A percentile compares a stretch with the other conserved stretches of the same genome.
Evolutionary conservation across 2,888 invertebrate species (phyloP).

Genomic region (Globia sparganii): DNA sequence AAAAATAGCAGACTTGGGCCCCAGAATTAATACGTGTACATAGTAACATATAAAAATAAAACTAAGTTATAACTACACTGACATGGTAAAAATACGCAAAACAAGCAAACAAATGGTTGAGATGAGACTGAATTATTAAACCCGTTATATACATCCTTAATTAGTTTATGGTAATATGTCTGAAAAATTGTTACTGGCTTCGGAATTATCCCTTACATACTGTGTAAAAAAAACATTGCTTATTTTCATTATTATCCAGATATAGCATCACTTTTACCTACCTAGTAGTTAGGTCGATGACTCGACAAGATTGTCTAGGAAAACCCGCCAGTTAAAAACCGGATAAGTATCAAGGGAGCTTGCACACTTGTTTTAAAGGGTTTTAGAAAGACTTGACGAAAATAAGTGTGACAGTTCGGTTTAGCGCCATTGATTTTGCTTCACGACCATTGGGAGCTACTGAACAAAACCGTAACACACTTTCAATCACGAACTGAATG

Average conservation of each 20-base stretch:
- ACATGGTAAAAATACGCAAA: background rate
- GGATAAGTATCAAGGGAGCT: slow-evolving; percentile 1
- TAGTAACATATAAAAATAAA: no score
- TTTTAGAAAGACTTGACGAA: background rate
- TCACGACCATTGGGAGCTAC: background rate
- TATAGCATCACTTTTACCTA: slow-evolving; percentile 11
- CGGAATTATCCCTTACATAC: background rate
- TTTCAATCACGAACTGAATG: background rate
- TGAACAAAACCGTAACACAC: background rate
- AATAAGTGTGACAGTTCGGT: background rate
- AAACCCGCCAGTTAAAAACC: slow-evolving; percentile 33
- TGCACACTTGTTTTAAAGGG: slow-evolving; percentile 2
- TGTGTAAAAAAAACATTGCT: background rate
- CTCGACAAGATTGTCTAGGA: slow-evolving; percentile 12
- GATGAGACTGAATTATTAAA: background rate
- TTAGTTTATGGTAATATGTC: background rate
- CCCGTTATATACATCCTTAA: background rate
- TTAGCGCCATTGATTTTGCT: background rate
- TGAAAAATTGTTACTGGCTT: no score
- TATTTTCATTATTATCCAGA: background rate
- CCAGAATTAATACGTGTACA: background rate
- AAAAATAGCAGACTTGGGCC: no score
- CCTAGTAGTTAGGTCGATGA: slow-evolving; percentile 23
- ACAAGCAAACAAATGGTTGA: background rate
- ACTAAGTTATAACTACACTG: background rate